Conservation (phyloP, 2,797 vertebrate species). For the Typhlichthys eigenmanni region DNA sequence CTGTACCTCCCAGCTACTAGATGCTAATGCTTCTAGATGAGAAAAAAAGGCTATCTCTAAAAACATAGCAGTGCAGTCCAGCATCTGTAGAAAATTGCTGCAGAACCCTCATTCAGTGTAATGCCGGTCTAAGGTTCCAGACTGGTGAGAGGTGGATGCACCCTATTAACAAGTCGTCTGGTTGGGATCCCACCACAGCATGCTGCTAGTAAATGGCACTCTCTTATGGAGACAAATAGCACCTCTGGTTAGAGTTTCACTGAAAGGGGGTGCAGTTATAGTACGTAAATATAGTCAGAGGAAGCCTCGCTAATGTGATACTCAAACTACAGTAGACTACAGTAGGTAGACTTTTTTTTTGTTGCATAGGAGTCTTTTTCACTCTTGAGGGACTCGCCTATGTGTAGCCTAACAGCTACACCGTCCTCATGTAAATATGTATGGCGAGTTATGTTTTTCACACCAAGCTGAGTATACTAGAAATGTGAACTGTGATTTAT, state of each 20-base stretch:
- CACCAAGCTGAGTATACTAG: constrained; percentile 64
- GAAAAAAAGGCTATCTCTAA: constrained; percentile 34
- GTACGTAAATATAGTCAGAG: constrained; percentile 77
- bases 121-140: constrained; percentile 64
- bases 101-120: constrained; percentile 59
- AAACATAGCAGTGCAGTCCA: constrained; percentile 40
- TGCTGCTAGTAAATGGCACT: constrained; percentile 78
- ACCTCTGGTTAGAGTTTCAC: constrained; percentile 70
- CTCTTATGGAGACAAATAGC: constrained; percentile 76
- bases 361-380: constrained; percentile 54
- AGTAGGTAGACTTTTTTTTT: constrained; percentile 57
- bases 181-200: constrained; percentile 75
- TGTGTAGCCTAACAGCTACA: constrained; percentile 42
- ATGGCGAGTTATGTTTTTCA: constrained; percentile 51
- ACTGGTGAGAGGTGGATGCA: constrained; percentile 77
- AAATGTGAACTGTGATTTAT: neutral
- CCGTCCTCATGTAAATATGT: constrained; percentile 48
- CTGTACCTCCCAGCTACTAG: constrained; percentile 8
- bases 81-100: constrained; percentile 61
- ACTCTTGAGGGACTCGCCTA: constrained; percentile 55
- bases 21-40: constrained; percentile 5
- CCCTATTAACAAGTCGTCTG: constrained; percentile 76
- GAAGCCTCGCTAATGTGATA: constrained; percentile 71
- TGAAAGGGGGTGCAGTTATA: constrained; percentile 78
- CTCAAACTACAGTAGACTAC: constrained; percentile 41